phyloP scores from a whole-genome alignment of 1,140 invertebrate genomes.

The Aphidius gifuensis region DNA sequence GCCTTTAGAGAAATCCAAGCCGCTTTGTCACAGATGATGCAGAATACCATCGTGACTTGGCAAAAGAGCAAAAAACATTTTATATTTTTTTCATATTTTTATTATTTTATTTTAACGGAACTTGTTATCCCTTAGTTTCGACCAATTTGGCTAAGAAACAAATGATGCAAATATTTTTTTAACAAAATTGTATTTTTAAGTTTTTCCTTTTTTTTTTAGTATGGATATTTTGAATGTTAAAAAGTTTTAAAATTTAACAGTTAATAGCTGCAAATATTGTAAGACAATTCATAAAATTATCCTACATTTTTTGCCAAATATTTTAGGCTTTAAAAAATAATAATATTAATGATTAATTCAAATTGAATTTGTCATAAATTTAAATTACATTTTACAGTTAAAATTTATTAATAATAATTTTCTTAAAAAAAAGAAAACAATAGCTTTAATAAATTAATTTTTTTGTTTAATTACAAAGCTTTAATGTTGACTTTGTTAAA shows the following conservation, averaged over 20 bases:
- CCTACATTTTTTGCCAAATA: no score
- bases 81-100: constrained; percentile 15
- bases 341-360: no score
- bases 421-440: no score
- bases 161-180: constrained; percentile 23
- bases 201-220: background rate
- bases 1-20: background rate
- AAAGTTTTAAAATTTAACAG: background rate
- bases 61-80: constrained; percentile 26
- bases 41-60: constrained; percentile 33
- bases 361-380: no score
- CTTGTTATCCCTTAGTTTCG: constrained; percentile 12
- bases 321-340: no score
- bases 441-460: no score
- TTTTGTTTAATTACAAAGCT: no score
- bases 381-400: no score
- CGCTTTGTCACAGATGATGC: constrained; percentile 34
- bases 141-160: constrained; percentile 38
- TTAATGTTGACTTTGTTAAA: no score
- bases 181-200: background rate
- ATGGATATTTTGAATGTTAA: background rate
- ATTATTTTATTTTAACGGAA: background rate
- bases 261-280: no score
- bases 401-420: no score
- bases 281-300: no score